phyloP scores from a whole-genome alignment of 2,797 vertebrate genomes.

The Cyprinodon diabolis region DNA sequence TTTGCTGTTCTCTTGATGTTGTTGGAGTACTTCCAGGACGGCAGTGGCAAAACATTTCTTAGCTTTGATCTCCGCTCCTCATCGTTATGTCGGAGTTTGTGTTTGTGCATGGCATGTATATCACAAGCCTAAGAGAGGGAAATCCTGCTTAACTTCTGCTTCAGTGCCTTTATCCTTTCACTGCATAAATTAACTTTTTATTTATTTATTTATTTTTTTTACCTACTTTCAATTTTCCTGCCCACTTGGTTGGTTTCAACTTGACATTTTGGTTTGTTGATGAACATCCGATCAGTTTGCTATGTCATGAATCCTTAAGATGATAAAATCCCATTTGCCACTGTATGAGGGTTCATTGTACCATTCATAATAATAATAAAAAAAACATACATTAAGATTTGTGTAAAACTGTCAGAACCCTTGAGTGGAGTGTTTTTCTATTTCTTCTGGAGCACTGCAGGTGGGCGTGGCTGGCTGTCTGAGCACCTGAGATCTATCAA shows the following conservation, averaged over 20 bases:
- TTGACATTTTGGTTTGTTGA: neutral
- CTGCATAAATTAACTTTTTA: neutral
- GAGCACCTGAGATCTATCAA: no score
- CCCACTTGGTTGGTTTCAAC: neutral
- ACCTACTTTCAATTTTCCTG: neutral
- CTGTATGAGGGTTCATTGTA: no score
- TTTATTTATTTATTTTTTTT: neutral
- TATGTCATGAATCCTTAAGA: neutral
- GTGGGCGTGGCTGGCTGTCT: no score
- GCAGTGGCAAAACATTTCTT: constrained; percentile 2
- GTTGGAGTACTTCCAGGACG: constrained; percentile 26
- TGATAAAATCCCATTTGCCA: no score
- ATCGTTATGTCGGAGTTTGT: constrained; percentile 17
- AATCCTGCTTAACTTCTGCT: constrained; percentile 25
- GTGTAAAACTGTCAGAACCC: no score
- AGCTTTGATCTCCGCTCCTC: constrained; percentile 41
- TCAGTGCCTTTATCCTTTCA: neutral
- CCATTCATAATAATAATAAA: no score
- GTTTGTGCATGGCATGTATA: constrained; percentile 7
- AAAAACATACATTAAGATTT: no score
- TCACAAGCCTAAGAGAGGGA: neutral
- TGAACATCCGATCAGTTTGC: neutral
- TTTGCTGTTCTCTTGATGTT: constrained; percentile 34
- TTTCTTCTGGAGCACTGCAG: no score
- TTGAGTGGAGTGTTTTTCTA: no score